These are phyloP conservation scores for Megathymus violae DNA, from an alignment of 1,140 invertebrate species.

Conservation along the genomic window DNA sequence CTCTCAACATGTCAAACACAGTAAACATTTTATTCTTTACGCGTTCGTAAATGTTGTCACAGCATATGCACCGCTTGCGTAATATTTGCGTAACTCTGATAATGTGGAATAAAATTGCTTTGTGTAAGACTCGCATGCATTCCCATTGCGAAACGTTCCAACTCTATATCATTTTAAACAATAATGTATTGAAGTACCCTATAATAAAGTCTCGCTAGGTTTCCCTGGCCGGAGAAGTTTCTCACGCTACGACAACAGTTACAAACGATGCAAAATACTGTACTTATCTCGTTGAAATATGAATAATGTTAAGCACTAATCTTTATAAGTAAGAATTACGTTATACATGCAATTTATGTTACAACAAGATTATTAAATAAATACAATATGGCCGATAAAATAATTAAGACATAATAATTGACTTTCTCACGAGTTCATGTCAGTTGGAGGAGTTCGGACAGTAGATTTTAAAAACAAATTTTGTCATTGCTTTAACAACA, in stretches of 20 bases:
- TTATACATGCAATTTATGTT: slow-evolving; percentile 40
- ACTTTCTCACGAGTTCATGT: no score
- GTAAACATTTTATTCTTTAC: slow-evolving; percentile 17
- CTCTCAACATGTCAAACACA: slow-evolving; percentile 7
- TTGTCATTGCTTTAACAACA: no score
- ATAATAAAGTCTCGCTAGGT: slow-evolving; percentile 39
- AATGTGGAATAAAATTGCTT: slow-evolving; percentile 34
- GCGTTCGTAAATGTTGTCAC: slow-evolving; percentile 24
- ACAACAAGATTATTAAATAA: slow-evolving; percentile 35
- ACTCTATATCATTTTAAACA: slow-evolving; percentile 43
- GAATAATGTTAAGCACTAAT: slow-evolving; percentile 42
- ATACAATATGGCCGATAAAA: not conserved
- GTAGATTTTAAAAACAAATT: no score
- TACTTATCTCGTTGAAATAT: slow-evolving; percentile 40
- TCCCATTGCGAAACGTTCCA: slow-evolving; percentile 25
- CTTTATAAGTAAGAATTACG: slow-evolving; percentile 50
- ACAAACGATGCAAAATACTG: slow-evolving; percentile 31
- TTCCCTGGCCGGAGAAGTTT: slow-evolving; percentile 38
- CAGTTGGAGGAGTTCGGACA: no score
- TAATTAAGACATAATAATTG: not conserved
- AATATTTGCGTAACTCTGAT: slow-evolving; percentile 19
- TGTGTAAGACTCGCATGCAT: slow-evolving; percentile 12
- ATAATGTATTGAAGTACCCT: slow-evolving; percentile 45
- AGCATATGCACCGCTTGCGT: slow-evolving; percentile 10
- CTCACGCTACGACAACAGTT: slow-evolving; percentile 42